phyloP scores from a whole-genome alignment of 2,888 invertebrate genomes.

The Apotomis turbidana region DNA sequence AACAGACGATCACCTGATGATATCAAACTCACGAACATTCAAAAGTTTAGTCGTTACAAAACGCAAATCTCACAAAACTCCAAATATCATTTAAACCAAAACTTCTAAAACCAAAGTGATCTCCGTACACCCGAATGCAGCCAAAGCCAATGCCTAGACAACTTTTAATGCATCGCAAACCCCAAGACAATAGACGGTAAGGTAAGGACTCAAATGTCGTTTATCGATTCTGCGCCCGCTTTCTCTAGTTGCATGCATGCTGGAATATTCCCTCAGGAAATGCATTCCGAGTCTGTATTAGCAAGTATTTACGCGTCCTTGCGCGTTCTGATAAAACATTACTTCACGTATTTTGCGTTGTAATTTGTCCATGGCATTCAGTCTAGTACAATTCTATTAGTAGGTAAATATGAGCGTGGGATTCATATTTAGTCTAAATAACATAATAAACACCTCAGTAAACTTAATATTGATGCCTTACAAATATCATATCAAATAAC shows the following conservation, averaged over 20 bases:
- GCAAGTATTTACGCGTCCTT: slow-evolving; percentile 46
- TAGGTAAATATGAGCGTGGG: no score
- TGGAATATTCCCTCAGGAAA: not conserved
- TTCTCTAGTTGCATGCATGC: slow-evolving; percentile 40
- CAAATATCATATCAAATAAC: not conserved
- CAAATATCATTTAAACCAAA: not conserved
- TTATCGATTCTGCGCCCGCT: slow-evolving; percentile 68
- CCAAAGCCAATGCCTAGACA: slow-evolving; percentile 13
- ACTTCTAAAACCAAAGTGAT: not conserved
- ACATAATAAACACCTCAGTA: no score
- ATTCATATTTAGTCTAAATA: no score
- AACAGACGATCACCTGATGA: no score
- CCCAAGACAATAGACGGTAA: slow-evolving; percentile 2
- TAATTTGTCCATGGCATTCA: no score
- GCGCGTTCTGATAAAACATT: not conserved
- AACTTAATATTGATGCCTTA: no score
- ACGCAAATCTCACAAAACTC: no score
- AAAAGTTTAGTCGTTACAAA: no score
- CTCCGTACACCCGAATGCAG: not conserved
- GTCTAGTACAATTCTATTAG: no score
- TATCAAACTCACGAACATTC: no score
- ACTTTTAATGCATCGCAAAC: slow-evolving; percentile 8
- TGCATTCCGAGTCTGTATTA: slow-evolving; percentile 14
- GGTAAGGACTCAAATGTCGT: slow-evolving; percentile 54
- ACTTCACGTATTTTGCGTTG: not conserved